Conservation (phyloP, 1,140 invertebrate genomes). For the Helicoverpa zea region DNA sequence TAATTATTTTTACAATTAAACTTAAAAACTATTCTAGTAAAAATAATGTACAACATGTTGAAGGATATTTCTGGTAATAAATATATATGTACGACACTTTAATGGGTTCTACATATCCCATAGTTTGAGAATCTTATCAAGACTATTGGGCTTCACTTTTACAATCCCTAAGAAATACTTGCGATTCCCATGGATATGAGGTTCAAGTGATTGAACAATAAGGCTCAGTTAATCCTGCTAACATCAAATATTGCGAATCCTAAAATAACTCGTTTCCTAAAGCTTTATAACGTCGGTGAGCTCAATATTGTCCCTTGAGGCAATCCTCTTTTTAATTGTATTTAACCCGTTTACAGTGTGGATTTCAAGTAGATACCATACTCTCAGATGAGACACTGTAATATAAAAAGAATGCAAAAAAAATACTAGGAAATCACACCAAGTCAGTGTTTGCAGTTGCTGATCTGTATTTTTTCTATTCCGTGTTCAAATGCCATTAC, state of each 20-base stretch:
- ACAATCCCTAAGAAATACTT: background rate
- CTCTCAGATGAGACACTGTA: background rate
- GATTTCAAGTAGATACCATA: background rate
- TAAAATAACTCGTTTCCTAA: background rate
- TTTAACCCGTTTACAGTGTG: background rate
- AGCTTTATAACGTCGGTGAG: background rate
- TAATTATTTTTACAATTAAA: no score
- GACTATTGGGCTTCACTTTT: no score
- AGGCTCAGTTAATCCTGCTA: background rate
- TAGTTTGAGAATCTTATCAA: no score
- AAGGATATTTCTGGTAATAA: no score
- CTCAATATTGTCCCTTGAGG: background rate
- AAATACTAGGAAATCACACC: background rate
- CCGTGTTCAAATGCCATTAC: conserved; percentile 15
- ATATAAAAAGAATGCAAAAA: background rate
- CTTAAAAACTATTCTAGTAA: no score
- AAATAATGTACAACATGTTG: no score
- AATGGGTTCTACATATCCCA: no score
- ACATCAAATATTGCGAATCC: background rate
- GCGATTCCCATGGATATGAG: background rate
- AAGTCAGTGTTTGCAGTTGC: background rate
- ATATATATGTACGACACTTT: no score
- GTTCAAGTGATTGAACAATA: background rate
- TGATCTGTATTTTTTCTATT: background rate
- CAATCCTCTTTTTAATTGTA: background rate